Conservation (phyloP, 2,113 vertebrate genomes). For the Prinia subflava region DNA sequence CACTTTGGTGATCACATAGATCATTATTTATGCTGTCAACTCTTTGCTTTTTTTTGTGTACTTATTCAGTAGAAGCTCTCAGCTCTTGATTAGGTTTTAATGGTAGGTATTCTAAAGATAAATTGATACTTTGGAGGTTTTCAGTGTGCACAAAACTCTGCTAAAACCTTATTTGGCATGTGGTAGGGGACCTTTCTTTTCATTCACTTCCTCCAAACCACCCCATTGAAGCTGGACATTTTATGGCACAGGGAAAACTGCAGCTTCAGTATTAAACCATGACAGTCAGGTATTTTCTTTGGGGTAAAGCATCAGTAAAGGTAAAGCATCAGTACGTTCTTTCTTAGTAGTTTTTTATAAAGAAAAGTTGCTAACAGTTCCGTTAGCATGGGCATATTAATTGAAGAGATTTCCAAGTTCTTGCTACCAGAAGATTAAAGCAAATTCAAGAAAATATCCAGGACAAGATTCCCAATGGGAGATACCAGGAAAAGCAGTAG, state of each 20-base stretch:
- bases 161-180: background rate
- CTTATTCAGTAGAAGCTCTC: background rate
- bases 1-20: background rate
- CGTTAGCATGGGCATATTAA: background rate
- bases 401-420: background rate
- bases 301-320: no score
- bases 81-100: background rate
- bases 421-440: background rate
- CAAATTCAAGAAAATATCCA: background rate
- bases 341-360: background rate
- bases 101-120: background rate
- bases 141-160: background rate
- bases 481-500: background rate
- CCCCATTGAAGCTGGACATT: background rate
- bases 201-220: background rate
- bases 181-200: background rate
- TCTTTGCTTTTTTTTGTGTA: background rate
- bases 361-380: background rate
- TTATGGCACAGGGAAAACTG: background rate
- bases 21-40: background rate
- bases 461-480: background rate
- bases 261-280: background rate
- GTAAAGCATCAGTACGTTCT: background rate
- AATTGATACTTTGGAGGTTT: background rate
- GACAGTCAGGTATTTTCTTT: background rate